Percentiles rank a stretch among this genome's conserved stretches.
Evolutionary conservation across 1,140 invertebrate species (phyloP).

Genomic region (Eufriesea mexicana): DNA sequence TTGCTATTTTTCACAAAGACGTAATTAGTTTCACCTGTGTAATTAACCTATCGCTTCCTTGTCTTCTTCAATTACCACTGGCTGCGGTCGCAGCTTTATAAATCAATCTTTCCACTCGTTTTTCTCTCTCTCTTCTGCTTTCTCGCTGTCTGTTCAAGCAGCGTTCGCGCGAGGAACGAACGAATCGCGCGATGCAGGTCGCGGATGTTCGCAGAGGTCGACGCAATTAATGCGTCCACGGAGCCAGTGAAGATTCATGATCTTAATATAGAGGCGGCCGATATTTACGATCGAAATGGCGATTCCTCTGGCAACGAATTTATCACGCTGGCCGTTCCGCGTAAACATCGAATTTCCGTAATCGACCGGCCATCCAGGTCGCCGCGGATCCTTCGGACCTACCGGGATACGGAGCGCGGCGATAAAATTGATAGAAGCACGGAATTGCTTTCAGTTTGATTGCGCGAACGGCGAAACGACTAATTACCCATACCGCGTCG

Average conservation of each 20-base stretch:
- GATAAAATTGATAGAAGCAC: background rate
- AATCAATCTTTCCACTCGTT: constrained; percentile 2
- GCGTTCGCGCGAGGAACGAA: background rate
- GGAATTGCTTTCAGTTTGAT: constrained; percentile 22
- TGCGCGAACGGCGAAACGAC: background rate
- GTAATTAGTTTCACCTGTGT: background rate
- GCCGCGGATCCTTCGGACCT: background rate
- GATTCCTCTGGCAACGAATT: background rate
- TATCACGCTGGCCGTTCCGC: background rate
- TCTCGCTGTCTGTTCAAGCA: too few species aligned
- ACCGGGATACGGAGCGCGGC: background rate
- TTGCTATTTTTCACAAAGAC: too few species aligned
- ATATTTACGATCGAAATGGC: constrained; percentile 1
- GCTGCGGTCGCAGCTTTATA: background rate
- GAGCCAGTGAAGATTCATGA: background rate
- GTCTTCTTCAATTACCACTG: constrained; percentile 3
- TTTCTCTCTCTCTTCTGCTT: background rate
- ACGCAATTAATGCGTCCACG: background rate
- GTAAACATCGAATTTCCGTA: constrained; percentile 24
- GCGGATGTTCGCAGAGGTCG: background rate
- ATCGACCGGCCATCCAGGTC: background rate
- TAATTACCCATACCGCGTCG: constrained; percentile 1
- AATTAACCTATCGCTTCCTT: constrained; percentile 16
- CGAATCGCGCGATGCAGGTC: background rate
- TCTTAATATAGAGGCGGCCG: background rate